These are phyloP conservation scores for Nansenia antarctica DNA, from an alignment of 2,113 vertebrate genomes.

Conservation along the genomic window DNA sequence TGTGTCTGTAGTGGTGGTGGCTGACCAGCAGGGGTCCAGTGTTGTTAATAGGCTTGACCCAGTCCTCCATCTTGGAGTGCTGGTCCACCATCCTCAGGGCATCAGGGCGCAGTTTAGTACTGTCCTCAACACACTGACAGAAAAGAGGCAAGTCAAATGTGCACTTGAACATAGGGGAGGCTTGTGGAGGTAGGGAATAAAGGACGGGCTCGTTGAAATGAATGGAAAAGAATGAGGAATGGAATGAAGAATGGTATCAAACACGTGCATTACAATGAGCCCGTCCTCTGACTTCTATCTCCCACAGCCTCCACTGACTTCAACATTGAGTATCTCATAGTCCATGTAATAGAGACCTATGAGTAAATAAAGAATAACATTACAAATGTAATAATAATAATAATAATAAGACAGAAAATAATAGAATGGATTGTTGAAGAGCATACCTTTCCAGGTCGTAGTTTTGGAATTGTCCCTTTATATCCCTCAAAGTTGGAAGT, in stretches of 20 bases:
- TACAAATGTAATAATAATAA: not conserved
- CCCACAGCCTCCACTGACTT: too few relatives aligned
- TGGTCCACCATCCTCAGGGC: conserved; percentile 32
- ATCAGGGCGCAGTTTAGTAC: fast-evolving
- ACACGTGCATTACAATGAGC: too few relatives aligned
- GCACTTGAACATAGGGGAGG: not conserved
- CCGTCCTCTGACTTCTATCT: too few relatives aligned
- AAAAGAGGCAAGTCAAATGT: not conserved
- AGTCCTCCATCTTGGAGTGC: conserved; percentile 41
- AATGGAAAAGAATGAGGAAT: not conserved
- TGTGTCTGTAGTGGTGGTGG: conserved; percentile 61
- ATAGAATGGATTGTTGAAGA: not conserved
- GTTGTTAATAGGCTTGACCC: conserved; percentile 38
- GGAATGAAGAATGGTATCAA: too few relatives aligned
- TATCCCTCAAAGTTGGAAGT: conserved; percentile 39
- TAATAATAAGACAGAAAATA: not conserved
- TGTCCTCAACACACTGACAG: conserved; percentile 55
- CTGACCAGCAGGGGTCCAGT: conserved; percentile 46
- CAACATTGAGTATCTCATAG: too few relatives aligned
- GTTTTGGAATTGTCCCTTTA: fast-evolving
- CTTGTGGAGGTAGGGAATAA: not conserved
- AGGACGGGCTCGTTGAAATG: not conserved
- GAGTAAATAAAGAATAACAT: too few relatives aligned
- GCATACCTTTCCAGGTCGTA: conserved; percentile 45
- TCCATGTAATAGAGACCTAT: too few relatives aligned